phyloP scores from a whole-genome alignment of 2,113 vertebrate genomes.

The Sterrhoptilus dennistouni region DNA sequence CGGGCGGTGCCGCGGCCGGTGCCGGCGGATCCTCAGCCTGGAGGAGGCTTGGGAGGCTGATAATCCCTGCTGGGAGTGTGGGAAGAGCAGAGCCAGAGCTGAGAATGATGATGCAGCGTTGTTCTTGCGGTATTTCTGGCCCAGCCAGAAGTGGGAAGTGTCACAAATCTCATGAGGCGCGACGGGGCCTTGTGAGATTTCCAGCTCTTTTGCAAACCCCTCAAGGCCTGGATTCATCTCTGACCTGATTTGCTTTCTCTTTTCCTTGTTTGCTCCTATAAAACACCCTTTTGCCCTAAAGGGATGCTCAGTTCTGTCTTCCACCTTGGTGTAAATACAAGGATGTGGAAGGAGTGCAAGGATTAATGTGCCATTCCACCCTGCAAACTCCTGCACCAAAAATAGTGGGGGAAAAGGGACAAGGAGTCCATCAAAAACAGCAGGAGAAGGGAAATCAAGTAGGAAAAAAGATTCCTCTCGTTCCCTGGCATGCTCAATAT shows the following conservation, averaged over 20 bases:
- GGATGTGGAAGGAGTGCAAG: rapidly evolving
- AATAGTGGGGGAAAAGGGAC: rapidly evolving
- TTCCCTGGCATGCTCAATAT: neutral
- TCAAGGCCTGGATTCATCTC: neutral
- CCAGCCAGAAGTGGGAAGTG: constrained; percentile 64
- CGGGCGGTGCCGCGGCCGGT: neutral
- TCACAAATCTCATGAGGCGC: constrained; percentile 54
- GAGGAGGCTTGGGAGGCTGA: neutral
- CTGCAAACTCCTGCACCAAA: neutral
- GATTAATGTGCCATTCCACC: neutral
- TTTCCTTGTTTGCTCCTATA: neutral
- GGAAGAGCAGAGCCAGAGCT: constrained; percentile 6
- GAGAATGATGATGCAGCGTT: constrained; percentile 65
- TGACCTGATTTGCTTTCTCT: neutral
- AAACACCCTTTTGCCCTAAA: neutral
- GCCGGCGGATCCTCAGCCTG: rapidly evolving
- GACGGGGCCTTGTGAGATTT: constrained; percentile 49
- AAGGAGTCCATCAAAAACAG: neutral
- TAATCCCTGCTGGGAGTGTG: neutral
- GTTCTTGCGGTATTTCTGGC: constrained; percentile 68
- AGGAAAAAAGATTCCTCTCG: neutral
- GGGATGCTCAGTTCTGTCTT: neutral
- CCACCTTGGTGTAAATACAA: rapidly evolving
- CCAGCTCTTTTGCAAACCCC: constrained; percentile 44
- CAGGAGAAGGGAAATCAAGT: neutral